Evolutionary conservation across 2,797 vertebrate species (phyloP).

Genomic region (Amblyraja radiata): DNA sequence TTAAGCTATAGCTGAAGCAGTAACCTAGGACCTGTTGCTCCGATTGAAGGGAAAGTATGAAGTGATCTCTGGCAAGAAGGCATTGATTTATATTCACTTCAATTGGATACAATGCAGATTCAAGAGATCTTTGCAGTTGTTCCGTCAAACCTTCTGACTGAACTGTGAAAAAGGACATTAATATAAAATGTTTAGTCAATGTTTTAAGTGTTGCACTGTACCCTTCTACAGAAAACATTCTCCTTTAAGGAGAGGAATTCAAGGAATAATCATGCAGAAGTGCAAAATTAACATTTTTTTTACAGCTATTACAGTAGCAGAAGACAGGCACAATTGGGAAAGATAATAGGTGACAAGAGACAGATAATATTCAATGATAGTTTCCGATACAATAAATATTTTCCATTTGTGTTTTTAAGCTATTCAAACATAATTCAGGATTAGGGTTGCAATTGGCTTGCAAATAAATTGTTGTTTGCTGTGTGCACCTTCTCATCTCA

Average conservation of each 20-base stretch:
- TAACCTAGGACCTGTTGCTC: no score
- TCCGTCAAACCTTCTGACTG: no score
- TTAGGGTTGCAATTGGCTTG: neutral
- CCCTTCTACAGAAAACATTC: neutral
- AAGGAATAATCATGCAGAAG: neutral
- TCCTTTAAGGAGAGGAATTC: neutral
- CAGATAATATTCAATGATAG: neutral
- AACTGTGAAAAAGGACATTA: no score
- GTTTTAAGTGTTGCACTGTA: no score
- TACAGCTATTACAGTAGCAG: neutral
- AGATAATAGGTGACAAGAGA: slow-evolving; percentile 13
- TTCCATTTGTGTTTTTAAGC: neutral
- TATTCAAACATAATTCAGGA: slow-evolving; percentile 8
- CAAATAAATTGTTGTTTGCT: slow-evolving; percentile 16
- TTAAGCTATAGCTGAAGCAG: no score
- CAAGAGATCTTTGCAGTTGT: no score
- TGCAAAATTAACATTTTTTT: neutral
- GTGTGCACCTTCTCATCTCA: neutral
- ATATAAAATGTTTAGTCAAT: no score
- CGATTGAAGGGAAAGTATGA: no score
- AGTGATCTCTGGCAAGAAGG: no score
- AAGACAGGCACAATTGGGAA: neutral
- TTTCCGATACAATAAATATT: neutral
- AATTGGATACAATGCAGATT: no score
- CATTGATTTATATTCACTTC: no score